Evolutionary conservation across 2,113 vertebrate genomes (phyloP), one percentile per base, ranked within the genome.

Genomic region (Archocentrus centrarchus): DNA sequence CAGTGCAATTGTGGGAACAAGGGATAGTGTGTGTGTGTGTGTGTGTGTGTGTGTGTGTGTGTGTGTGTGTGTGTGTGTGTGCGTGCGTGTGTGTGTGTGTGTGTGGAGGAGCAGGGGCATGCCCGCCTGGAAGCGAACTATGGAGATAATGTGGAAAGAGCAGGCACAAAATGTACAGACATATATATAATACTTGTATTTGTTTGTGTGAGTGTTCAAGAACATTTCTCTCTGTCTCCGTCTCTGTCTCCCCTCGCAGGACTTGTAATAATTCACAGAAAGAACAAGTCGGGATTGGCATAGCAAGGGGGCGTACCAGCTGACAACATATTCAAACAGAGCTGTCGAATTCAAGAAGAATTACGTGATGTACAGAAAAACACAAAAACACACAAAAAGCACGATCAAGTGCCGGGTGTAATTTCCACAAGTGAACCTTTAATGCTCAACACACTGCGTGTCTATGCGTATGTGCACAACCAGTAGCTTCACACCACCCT

Each of bases 231-330:
- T 70, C 32, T 13, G 11, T 68, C 82, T 86, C 44, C 7, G 50
- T 85, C 82, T 73, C 73, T 39, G 44, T 77, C 41, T 86, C 63
- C 73, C 79, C 88, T 88, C 83, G 41, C 84, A 86, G 83, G 87
- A 87, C 88, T 88, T 90, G 93, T 88, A 94, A 93, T 93, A 95
- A 94, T 94, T 94, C 89, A 93, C 88, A 82, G 83, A 83, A 81
- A 73, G 87, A 86, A 73, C 61, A 27, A 92, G 88, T 88, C 86
- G 27, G 82, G 66, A 81, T 76, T 70, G 87, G 83, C 89, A 86
- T 91, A 91, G 90, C 89, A 89, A 91, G 92, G 92, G 90, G 89
- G 91, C 79, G 79, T 83, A 79, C 41, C 82, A 82, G 82, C 90
- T 91, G 93, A 91, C 86, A 93, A 86, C 87, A 88, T 82, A 83